phyloP scores from a whole-genome alignment of 2,797 vertebrate genomes.

The Lagodon rhomboides region DNA sequence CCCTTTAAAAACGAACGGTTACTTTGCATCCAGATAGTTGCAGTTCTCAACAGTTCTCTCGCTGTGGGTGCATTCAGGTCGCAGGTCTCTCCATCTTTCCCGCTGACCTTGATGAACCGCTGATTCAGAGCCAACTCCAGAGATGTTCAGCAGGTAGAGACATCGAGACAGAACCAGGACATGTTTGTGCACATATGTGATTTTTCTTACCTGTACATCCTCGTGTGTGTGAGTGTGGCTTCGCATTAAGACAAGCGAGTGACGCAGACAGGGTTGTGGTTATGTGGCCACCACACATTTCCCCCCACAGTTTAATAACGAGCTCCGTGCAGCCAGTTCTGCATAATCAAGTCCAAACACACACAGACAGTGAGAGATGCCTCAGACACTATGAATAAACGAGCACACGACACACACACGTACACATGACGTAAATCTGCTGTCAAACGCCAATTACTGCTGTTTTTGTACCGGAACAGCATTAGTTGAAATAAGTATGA shows the following conservation, averaged over 20 bases:
- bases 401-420: background rate
- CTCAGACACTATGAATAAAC: conserved; percentile 1
- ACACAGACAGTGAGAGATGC: conserved; percentile 9
- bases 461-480: conserved; percentile 7
- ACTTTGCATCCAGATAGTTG: too few relatives aligned
- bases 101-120: conserved; percentile 60
- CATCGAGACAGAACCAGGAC: background rate
- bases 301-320: conserved; percentile 38
- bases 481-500: conserved; percentile 10
- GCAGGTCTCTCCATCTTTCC: background rate
- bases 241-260: background rate
- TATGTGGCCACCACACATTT: conserved; percentile 5
- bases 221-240: background rate
- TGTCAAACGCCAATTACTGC: conserved; percentile 36
- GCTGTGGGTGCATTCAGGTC: conserved; percentile 9
- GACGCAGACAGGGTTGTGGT: conserved; percentile 8
- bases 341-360: conserved; percentile 53
- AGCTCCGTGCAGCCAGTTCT: conserved; percentile 54
- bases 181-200: background rate
- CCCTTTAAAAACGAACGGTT: background rate
- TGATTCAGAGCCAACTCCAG: conserved; percentile 49
- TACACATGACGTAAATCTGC: background rate
- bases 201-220: background rate
- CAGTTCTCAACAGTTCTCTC: too few relatives aligned
- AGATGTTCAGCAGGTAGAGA: conserved; percentile 21